These are phyloP conservation scores for Australoheros facetus DNA, from an alignment of 2,797 vertebrate genomes.

Conservation along the genomic window DNA sequence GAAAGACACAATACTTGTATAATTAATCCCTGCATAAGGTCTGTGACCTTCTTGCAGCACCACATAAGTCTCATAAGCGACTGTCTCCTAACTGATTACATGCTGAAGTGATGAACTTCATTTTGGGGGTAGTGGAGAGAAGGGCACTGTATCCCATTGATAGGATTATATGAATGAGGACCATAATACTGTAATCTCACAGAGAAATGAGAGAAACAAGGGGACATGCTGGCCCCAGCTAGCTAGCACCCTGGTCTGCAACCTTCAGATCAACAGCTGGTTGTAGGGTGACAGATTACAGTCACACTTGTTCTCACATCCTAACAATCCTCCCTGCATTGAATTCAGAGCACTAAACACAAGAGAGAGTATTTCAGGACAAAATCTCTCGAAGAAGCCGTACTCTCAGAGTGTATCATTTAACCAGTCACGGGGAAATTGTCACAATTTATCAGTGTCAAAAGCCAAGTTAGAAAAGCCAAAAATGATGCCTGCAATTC, in stretches of 20 bases:
- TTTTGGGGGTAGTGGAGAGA: conserved; percentile 53
- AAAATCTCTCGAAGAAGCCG: background rate
- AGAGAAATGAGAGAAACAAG: conserved; percentile 64
- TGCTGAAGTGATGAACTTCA: conserved; percentile 57
- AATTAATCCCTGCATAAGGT: conserved; percentile 58
- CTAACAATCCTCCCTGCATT: conserved; percentile 8
- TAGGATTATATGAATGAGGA: conserved; percentile 72
- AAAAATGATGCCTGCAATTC: conserved; percentile 17
- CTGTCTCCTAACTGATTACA: conserved; percentile 68
- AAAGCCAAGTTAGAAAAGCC: background rate
- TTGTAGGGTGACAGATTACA: conserved; percentile 56
- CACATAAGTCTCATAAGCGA: conserved; percentile 63
- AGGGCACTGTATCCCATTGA: conserved; percentile 68
- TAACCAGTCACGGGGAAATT: conserved; percentile 15
- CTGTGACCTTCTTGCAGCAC: conserved; percentile 61
- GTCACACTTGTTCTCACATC: conserved; percentile 48
- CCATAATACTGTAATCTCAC: conserved; percentile 75
- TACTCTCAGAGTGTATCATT: conserved; percentile 6
- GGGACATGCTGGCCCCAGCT: conserved; percentile 37
- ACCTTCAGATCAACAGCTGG: conserved; percentile 62
- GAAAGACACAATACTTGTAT: conserved; percentile 47
- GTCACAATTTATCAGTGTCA: conserved; percentile 9
- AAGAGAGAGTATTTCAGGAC: background rate
- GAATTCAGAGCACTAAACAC: background rate
- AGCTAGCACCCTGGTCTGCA: conserved; percentile 44